Conservation (phyloP, 2,113 vertebrate species). For the Bagarius yarrelli region DNA sequence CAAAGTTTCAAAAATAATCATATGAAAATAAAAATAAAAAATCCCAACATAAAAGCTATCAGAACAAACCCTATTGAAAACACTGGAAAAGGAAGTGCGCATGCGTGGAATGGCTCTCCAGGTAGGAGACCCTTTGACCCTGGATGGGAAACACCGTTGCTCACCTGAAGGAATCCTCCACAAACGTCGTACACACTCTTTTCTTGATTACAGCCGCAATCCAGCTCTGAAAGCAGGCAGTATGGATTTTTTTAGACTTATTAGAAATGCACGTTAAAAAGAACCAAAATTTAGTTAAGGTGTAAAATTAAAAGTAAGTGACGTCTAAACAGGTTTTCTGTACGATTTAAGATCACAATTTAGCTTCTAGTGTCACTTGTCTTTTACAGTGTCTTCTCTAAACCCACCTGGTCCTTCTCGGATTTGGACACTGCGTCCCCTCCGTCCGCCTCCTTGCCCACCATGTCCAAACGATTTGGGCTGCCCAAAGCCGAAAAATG, state of each 20-base stretch:
- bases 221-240: slow-evolving; percentile 76
- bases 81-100: background rate
- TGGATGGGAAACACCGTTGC: background rate
- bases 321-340: background rate
- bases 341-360: too few relatives aligned
- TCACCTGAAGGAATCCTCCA: slow-evolving; percentile 74
- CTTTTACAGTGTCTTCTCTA: background rate
- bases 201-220: slow-evolving; percentile 82
- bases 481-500: background rate
- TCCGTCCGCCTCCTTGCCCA: slow-evolving; percentile 40
- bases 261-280: too few relatives aligned
- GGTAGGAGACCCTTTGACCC: too few relatives aligned
- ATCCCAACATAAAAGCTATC: background rate
- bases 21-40: background rate
- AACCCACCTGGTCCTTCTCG: slow-evolving; percentile 68
- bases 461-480: slow-evolving; percentile 50
- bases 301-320: too few relatives aligned
- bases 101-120: too few relatives aligned
- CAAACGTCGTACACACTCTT: slow-evolving; percentile 82
- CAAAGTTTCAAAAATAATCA: too few relatives aligned
- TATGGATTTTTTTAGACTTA: background rate
- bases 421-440: slow-evolving; percentile 44
- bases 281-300: too few relatives aligned
- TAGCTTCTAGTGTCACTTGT: background rate
- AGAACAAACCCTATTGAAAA: background rate